Evolutionary conservation across 2,797 vertebrate genomes (phyloP), one percentile per base, ranked within the genome.

Genomic region (Forpus xanthops): DNA sequence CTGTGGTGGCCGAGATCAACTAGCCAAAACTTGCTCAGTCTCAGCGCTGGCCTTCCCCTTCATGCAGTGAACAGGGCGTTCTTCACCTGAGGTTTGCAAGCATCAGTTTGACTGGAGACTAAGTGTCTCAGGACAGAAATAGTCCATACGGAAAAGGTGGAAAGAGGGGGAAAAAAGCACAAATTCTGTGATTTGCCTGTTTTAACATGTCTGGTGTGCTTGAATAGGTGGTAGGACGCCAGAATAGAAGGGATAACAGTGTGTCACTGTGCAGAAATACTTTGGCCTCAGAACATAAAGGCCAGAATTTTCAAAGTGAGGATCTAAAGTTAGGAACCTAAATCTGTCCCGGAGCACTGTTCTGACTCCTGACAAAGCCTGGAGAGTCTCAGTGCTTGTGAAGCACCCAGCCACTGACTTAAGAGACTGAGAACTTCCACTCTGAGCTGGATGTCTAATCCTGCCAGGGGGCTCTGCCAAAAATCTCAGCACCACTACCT

Each of bases 201-300:
- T 94, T 72, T 73, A 90, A 71, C 13, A 5, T 24, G 42, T n/a
- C 12, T 8, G 5, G 21, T 61, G 39, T 82, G 67, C 81, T 87
- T 91, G 41, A 86, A 79, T 78, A 90, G 79, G 56, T 37, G 16
- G 39, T 41, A 90, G 31, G 60, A 12, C 2, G 15, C 71, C 41
- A 75, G 81, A 96, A 94, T 62, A 96, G 91, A 95, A 91, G 61
- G 45, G n/a, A 89, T 56, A 68, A 71, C 44, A 67, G 45, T 20
- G 13, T 78, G 91, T 81, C 76, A 66, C 62, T 2, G 0, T 49
- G 77, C 74, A 92, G 82, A 96, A 96, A 85, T 93, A 89, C 27
- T 87, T 42, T 28, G 50, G 58, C 58, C 55, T 62, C 12, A n/a
- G 62, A 92, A 71, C 41, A 79, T 37, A 78, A 87, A 95, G 65